phyloP scores from a whole-genome alignment of 2,113 vertebrate species.

The cat (Felis catus) region F.catus_Fca126_mat1.0 CM031412.1:57442001-57442500 shows the following conservation, averaged over 20 bases:
- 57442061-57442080: neutral
- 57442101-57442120: neutral
- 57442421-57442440: slow-evolving; percentile 46
- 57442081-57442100: neutral
- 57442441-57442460: slow-evolving; percentile 30
- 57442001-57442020: slow-evolving; percentile 21
- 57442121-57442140: neutral
- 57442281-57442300: neutral
- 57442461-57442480: slow-evolving; percentile 39
- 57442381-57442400: neutral
- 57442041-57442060: neutral
- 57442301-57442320: neutral
- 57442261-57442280: neutral
- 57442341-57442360: neutral
- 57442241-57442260: neutral
- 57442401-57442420: neutral
- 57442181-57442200: neutral
- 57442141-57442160: neutral
- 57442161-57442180: neutral
- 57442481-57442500: slow-evolving; percentile 49
- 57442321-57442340: neutral
- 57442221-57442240: neutral
- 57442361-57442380: neutral
- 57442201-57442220: neutral
- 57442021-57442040: slow-evolving; percentile 8